A percentile compares a stretch with the other conserved stretches of the same genome.
These are phyloP conservation scores for Cistogaster globosa DNA, from an alignment of 2,888 invertebrate species.

Conservation along the genomic window DNA sequence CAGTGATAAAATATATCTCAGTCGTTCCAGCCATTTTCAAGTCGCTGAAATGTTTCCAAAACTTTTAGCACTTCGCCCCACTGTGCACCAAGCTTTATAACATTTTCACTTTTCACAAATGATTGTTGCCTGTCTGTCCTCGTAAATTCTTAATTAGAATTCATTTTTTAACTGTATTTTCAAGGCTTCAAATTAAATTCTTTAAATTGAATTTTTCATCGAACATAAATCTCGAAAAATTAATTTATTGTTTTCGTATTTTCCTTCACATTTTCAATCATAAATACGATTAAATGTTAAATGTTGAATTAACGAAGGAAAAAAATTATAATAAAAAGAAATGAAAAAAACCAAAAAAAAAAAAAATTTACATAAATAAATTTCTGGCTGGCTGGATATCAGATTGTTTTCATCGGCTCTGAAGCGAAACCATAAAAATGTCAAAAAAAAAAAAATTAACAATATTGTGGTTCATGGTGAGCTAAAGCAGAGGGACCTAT, in stretches of 20 bases:
- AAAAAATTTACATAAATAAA: slow-evolving; percentile 28
- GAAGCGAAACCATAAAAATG: slow-evolving; percentile 29
- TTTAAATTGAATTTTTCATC: background rate
- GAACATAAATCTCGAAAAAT: background rate
- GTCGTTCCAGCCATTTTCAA: too few species aligned
- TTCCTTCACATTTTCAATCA: background rate
- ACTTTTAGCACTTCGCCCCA: too few species aligned
- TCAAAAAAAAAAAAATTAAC: background rate
- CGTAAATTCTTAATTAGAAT: too few species aligned
- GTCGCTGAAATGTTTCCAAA: too few species aligned
- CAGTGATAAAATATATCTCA: too few species aligned
- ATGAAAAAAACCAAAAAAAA: background rate
- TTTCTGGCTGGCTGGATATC: slow-evolving; percentile 22
- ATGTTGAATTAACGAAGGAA: background rate
- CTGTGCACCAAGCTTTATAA: too few species aligned
- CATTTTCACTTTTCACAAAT: too few species aligned
- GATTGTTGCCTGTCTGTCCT: too few species aligned
- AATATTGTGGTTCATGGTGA: background rate
- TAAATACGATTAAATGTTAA: slow-evolving; percentile 1
- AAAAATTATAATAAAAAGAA: background rate
- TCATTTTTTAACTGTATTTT: too few species aligned
- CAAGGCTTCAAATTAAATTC: too few species aligned
- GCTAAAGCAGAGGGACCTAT: background rate
- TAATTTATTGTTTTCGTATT: background rate
- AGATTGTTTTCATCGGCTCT: background rate